These are phyloP conservation scores for Automeris io DNA, from an alignment of 2,888 invertebrate species.

Conservation along the genomic window DNA sequence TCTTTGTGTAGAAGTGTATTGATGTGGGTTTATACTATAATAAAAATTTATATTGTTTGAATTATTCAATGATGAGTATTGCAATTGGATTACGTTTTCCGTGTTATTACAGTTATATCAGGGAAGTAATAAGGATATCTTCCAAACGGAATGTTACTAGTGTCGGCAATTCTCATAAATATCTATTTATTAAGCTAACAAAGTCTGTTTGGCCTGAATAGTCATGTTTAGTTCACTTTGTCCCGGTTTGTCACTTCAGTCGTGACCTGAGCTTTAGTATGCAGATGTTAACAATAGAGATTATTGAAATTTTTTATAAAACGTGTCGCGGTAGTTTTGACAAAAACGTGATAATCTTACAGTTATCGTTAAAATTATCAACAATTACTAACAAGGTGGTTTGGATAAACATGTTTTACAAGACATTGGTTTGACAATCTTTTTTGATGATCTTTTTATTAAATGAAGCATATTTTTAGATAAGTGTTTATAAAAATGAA, in stretches of 20 bases:
- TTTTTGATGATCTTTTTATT: background rate
- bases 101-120: too few relatives aligned
- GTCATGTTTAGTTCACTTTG: constrained; percentile 10
- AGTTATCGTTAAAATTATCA: background rate
- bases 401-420: background rate
- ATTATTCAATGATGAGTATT: too few relatives aligned
- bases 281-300: constrained; percentile 15
- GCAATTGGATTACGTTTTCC: too few relatives aligned
- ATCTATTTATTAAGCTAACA: background rate
- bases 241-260: constrained; percentile 18
- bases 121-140: background rate
- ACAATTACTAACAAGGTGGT: background rate
- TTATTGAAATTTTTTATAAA: constrained; percentile 10
- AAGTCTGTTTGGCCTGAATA: constrained; percentile 10
- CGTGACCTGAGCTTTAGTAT: constrained; percentile 26
- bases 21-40: too few relatives aligned
- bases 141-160: background rate
- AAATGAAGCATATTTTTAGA: background rate
- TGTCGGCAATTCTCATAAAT: background rate
- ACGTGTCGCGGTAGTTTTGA: constrained; percentile 1
- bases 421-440: background rate
- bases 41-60: too few relatives aligned
- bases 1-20: too few relatives aligned
- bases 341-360: background rate
- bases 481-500: constrained; percentile 18